These are phyloP conservation scores for Synergus laeviventris DNA, from an alignment of 2,888 invertebrate genomes.

Conservation along the genomic window DNA sequence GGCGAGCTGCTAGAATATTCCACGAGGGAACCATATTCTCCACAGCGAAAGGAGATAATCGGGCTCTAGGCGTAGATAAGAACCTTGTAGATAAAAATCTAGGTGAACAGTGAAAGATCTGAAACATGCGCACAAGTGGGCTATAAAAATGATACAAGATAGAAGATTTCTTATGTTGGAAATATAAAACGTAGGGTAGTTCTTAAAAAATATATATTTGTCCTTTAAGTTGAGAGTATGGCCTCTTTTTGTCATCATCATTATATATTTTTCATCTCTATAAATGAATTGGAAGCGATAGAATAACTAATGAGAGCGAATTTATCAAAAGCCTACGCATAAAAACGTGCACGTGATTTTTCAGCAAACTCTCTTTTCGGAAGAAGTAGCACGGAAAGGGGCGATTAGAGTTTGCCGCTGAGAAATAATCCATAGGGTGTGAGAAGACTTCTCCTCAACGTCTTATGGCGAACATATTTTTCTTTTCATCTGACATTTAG, in stretches of 20 bases:
- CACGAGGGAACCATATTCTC: background rate
- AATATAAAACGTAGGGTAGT: background rate
- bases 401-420: constrained; percentile 32
- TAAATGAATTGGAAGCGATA: background rate
- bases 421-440: constrained; percentile 28
- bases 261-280: no score
- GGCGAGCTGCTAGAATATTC: background rate
- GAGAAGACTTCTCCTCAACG: constrained; percentile 16
- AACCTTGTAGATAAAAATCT: background rate
- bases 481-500: constrained; percentile 10
- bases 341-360: constrained; percentile 20
- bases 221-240: no score
- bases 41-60: background rate
- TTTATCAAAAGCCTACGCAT: constrained; percentile 21
- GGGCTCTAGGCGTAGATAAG: background rate
- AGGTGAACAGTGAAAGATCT: background rate
- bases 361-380: constrained; percentile 21
- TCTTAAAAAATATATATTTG: background rate
- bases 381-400: constrained; percentile 22
- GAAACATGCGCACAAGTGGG: background rate
- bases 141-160: background rate
- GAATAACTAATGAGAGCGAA: background rate
- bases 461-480: constrained; percentile 6
- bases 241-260: no score
- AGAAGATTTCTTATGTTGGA: background rate